Evolutionary conservation across 2,888 invertebrate species (phyloP), one percentile per base, ranked within the genome.

Genomic region (Thysanoteuthis rhombus): DNA sequence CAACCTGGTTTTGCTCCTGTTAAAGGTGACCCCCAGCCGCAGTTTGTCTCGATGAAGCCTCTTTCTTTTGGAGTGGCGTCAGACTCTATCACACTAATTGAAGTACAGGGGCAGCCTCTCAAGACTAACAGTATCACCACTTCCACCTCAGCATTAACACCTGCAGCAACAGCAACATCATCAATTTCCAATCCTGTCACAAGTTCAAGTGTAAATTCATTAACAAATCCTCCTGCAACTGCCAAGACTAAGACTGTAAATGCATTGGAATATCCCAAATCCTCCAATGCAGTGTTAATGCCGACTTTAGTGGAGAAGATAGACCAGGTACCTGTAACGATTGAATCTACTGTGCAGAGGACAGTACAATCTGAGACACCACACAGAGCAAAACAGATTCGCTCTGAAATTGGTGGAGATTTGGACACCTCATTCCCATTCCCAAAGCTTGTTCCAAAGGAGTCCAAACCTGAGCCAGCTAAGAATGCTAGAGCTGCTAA

Each of bases 31-130:
- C 40, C 2, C 1, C 92, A 92, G 22, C 92, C 92, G 8, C 92
- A 92, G 36, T 45, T 45, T 45, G n/a, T 92, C 36, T 92, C 92
- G 10, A n/a, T 92, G 40, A 92, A 92, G n/a, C 92, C 92, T 92
- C 42, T 92, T 92, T 92, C 92, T 3, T 92, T 92, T 32, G 92
- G 32, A 42, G 36, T 92, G n/a, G 16, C 45, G 8, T 40, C 92
- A 45, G 92, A 92, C n/a, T 92, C 92, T 45, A 45, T 92, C 45
- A 40, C 45, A 42, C n/a, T 92, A n/a, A 92, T 92, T 92, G 92
- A 92, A 92, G 45, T 92, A 45, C 92, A n/a, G n/a, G 92, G 92
- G 32, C 92, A 92, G 1, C 42, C 42, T 32, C 45, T 92, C 12
- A 92, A 92, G n/a, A 92, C 92, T 45, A 40, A 42, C 6, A 40